Percentiles rank a stretch among this genome's conserved stretches.
Evolutionary conservation across 2,888 invertebrate genomes (phyloP).

Genomic region (Piscicola geometra): DNA sequence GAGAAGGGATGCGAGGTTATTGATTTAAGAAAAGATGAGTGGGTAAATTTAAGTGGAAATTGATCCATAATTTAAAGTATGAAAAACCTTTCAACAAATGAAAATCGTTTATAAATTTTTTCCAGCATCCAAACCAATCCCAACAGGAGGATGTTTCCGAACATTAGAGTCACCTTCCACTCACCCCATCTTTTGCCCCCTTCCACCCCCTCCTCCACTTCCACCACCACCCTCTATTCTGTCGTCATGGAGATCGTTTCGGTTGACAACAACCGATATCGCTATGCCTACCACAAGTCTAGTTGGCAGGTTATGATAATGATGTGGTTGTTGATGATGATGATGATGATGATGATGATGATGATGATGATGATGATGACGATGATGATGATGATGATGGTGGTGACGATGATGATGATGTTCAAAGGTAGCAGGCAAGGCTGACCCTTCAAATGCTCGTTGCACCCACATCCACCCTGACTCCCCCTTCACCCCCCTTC

Average conservation of each 20-base stretch:
- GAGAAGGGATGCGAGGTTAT: too few species aligned
- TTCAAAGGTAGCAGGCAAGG: conserved; percentile 1
- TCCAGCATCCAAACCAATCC: too few species aligned
- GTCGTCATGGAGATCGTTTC: conserved; percentile 94
- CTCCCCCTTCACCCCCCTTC: neutral
- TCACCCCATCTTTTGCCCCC: conserved; percentile 77
- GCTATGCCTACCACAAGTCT: conserved; percentile 95
- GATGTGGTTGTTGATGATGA: too few species aligned
- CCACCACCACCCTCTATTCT: conserved; percentile 66
- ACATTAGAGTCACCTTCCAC: conserved; percentile 52
- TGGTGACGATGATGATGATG: too few species aligned
- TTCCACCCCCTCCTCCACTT: conserved; percentile 54
- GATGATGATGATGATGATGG: too few species aligned
- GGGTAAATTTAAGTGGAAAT: too few species aligned
- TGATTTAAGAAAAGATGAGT: too few species aligned
- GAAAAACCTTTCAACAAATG: too few species aligned
- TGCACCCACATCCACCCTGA: neutral
- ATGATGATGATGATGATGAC: too few species aligned
- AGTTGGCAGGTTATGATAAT: conserved; percentile 75
- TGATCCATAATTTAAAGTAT: too few species aligned
- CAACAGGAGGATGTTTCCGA: conserved; percentile 96
- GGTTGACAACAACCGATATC: conserved; percentile 82
- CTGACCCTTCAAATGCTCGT: neutral
- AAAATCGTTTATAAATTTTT: too few species aligned
- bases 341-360: too few species aligned